A percentile compares a stretch with the other conserved stretches of the same genome.
These are phyloP conservation scores for Oreochromis mossambicus DNA, from an alignment of 2,797 vertebrate species.

Conservation along the genomic window DNA sequence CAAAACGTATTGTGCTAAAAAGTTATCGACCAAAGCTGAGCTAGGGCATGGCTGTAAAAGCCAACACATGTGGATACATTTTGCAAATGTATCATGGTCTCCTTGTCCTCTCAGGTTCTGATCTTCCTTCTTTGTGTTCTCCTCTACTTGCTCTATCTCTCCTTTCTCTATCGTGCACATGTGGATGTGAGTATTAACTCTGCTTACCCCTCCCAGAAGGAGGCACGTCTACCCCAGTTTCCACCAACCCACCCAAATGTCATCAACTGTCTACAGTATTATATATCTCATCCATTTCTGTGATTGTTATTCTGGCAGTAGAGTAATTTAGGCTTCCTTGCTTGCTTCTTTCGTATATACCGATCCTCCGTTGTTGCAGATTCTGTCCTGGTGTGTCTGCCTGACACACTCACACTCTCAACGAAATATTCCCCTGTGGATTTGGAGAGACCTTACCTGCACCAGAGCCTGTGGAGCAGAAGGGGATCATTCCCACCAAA, in stretches of 20 bases:
- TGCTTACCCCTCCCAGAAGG: neutral
- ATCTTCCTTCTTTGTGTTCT: rapidly evolving
- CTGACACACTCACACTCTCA: neutral
- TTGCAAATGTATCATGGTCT: rapidly evolving
- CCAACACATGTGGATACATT: neutral
- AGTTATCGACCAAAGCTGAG: neutral
- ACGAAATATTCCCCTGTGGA: neutral
- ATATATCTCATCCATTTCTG: neutral
- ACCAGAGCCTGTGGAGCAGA: neutral
- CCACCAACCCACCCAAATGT: neutral
- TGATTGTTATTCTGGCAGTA: neutral
- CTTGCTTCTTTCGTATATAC: neutral
- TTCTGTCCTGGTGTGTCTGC: neutral
- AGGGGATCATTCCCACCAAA: neutral
- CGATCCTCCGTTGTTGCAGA: neutral
- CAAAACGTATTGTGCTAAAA: neutral
- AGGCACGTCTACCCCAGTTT: neutral
- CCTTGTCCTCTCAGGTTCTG: rapidly evolving
- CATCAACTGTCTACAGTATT: neutral
- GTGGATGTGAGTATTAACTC: neutral
- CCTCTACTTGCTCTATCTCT: rapidly evolving
- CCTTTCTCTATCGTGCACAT: neutral
- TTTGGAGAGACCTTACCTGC: neutral
- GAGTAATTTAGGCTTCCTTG: neutral
- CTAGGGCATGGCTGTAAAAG: neutral